Evolutionary conservation across 2,797 vertebrate genomes (phyloP), one percentile per base, ranked within the genome.

Genomic region (Dicrostonyx torquatus): DNA sequence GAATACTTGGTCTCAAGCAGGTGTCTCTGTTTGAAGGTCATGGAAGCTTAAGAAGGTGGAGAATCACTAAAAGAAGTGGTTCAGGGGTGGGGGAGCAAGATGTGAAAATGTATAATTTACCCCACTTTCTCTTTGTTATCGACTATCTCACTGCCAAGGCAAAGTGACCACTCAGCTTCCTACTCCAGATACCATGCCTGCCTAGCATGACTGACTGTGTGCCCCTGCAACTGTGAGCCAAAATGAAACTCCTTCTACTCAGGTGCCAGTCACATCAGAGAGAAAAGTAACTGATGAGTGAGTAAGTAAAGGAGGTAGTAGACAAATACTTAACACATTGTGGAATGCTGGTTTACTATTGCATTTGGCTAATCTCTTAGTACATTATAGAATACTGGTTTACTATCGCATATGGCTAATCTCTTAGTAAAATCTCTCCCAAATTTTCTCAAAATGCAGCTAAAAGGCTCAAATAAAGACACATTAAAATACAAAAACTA

Each of bases 401-500:
- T 79, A 20, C 55, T 7, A 55, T 20, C 55, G 0, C 55, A 58
- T 22, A 58, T 58, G 66, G 53, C n/a, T 62, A 77, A 15, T 85
- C 3, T 62, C n/a, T 89, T 89, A 45, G 4, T 24, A 29, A 13
- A 79, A 48, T 9, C 70, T n/a, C 84, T 79, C 68, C 26, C 48
- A 90, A 45, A 53, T 10, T 78, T 78, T 70, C 40, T 22, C 29
- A 50, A 75, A 92, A 89, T 58, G 55, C 3, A 91, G 31, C 6
- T 78, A 84, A 48, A 48, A 75, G 9, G 9, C 22, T 37, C 70
- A 78, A 89, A 88, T 76, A 48, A 31, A 76, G 64, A 79, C 13
- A 73, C 7, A 43, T 45, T 76, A 66, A 48, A 88, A 93, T 22
- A 78, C 5, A 90, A 80, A 95, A 79, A 5, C 60, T 93, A 85